Evolutionary conservation across 2,888 invertebrate species (phyloP), one percentile per base, ranked within the genome.

Genomic region (Acanthosepion pharaonis): DNA sequence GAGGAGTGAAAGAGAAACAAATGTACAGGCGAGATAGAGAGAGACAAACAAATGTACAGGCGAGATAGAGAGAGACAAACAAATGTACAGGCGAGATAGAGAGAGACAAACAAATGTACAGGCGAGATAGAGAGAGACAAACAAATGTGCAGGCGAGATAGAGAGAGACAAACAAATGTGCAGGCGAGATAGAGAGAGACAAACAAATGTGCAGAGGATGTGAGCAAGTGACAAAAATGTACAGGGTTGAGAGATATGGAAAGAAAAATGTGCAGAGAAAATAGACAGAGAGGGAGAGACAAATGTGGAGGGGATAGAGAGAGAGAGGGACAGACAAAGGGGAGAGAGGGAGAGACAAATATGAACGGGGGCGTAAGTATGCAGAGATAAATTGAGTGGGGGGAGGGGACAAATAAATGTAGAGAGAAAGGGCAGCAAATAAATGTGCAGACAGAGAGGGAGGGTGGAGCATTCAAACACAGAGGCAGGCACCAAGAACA

Each of bases 241-340:
- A 1, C 33, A 33, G 33, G 33, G 33, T 15, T 0, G 15, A 5
- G 9, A 48, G 25, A n/a, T 5, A 25, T 1, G 6, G 20, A 18
- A 0, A 23, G 6, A 5, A 1, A 6, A 33, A 25, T n/a, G 1
- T 5, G n/a, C 33, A n/a, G n/a, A n/a, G n/a, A n/a, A n/a, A n/a
- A n/a, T n/a, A n/a, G n/a, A n/a, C n/a, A n/a, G 25, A 25, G 20
- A 92, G 8, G 48, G 48, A 49, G 0, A 92, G 48, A 91, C 5
- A 91, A 48, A 23, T 5, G 48, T 42, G 25, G 0, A 28, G 48
- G 5, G 48, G 25, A 15, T 0, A 23, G 5, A 42, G 48, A 91
- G 42, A 91, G 42, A 91, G 23, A 92, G 15, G 6, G 15, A 92
- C 15, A 92, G 49, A 42, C 48, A 92, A 48, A 92, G 92, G 25